phyloP scores from a whole-genome alignment of 2,113 vertebrate species.

The Podiceps cristatus region DNA sequence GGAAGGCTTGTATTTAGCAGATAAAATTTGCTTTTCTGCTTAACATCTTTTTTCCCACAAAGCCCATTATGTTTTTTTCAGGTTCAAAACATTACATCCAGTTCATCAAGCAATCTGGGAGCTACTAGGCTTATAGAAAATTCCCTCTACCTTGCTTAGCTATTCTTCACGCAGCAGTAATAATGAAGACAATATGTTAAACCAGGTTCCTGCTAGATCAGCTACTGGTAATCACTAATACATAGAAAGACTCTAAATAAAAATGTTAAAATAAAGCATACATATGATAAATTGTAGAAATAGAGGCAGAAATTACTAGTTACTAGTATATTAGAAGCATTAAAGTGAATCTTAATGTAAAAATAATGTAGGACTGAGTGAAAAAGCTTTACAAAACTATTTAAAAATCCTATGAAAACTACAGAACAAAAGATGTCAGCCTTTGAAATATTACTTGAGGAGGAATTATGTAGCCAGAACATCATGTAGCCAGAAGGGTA shows the following conservation, averaged over 20 bases:
- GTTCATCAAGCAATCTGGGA: not conserved
- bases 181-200: not conserved
- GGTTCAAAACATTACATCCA: not conserved
- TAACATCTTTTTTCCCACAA: not conserved
- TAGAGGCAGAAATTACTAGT: not conserved
- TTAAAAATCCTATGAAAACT: not conserved
- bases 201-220: not conserved
- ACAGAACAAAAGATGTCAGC: not conserved
- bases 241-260: not conserved
- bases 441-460: not conserved
- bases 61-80: not conserved
- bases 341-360: not conserved
- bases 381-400: not conserved
- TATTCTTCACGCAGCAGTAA: not conserved
- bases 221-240: not conserved
- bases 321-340: not conserved
- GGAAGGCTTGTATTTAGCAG: not conserved
- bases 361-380: not conserved
- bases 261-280: not conserved
- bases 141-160: not conserved
- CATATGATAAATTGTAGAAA: not conserved
- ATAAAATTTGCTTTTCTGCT: not conserved
- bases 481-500: not conserved
- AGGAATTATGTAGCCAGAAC: not conserved
- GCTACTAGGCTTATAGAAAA: not conserved